Evolutionary conservation across 2,888 invertebrate species (phyloP).

Genomic region (Thelaira solivaga): DNA sequence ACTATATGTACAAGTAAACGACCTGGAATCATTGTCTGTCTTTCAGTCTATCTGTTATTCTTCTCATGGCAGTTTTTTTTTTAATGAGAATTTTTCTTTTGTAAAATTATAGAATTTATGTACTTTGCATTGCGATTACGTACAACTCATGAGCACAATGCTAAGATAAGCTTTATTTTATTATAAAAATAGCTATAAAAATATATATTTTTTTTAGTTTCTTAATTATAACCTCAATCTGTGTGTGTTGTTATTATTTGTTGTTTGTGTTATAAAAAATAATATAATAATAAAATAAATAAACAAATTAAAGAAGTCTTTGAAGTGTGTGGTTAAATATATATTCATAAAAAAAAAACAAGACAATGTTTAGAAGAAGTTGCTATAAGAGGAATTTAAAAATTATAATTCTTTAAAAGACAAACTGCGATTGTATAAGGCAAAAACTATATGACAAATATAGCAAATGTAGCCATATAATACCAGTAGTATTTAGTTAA

Average conservation of each 20-base stretch:
- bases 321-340: constrained; percentile 36
- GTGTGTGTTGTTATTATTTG: background rate
- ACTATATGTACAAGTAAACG: background rate
- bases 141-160: constrained; percentile 11
- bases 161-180: constrained; percentile 55
- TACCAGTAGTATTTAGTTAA: no score
- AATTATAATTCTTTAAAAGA: no score
- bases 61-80: constrained; percentile 7
- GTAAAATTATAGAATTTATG: constrained; percentile 43
- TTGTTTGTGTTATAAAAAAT: constrained; percentile 9
- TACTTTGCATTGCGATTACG: background rate
- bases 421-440: no score
- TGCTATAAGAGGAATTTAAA: no score
- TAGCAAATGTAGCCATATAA: no score
- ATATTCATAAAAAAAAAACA: constrained; percentile 20
- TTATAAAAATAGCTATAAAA: constrained; percentile 41
- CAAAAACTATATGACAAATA: no score
- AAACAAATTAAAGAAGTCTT: constrained; percentile 52
- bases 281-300: constrained; percentile 25
- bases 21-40: constrained; percentile 21
- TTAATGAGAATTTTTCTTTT: constrained; percentile 41
- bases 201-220: background rate
- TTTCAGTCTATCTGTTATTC: constrained; percentile 23
- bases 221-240: constrained; percentile 56
- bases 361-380: no score